Percentiles rank a stretch among this genome's conserved stretches.
Evolutionary conservation across 2,888 invertebrate species (phyloP).

Genomic region (Noctua pronuba): DNA sequence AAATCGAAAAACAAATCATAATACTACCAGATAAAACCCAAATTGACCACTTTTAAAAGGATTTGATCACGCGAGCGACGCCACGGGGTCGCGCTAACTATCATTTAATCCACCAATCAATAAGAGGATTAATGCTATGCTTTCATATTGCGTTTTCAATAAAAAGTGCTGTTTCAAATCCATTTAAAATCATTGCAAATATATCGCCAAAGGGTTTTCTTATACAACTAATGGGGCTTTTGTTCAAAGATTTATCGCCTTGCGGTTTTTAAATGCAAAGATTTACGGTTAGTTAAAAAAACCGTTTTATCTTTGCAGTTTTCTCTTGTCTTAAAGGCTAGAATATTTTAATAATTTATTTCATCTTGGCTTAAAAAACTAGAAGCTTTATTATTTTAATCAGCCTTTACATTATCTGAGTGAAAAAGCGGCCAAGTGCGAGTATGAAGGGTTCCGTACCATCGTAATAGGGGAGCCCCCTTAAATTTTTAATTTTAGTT

Average conservation of each 20-base stretch:
- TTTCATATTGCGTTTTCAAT: conserved; percentile 68
- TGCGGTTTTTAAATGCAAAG: conserved; percentile 28
- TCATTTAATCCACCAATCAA: conserved; percentile 59
- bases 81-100: conserved; percentile 20
- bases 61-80: conserved; percentile 19
- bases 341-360: conserved; percentile 40
- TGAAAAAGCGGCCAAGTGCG: background rate
- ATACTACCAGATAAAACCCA: background rate
- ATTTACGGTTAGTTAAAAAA: conserved; percentile 21
- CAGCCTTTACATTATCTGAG: conserved; percentile 38
- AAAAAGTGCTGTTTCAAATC: conserved; percentile 68
- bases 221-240: conserved; percentile 23
- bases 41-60: conserved; percentile 35
- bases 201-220: conserved; percentile 12
- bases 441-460: too few relatives aligned
- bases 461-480: too few relatives aligned
- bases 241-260: conserved; percentile 20
- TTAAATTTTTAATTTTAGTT: too few relatives aligned
- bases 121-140: conserved; percentile 65
- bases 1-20: conserved; percentile 9
- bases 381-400: conserved; percentile 24
- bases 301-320: conserved; percentile 25
- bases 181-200: conserved; percentile 55
- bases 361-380: conserved; percentile 19
- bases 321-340: conserved; percentile 15